Evolutionary conservation across 2,113 vertebrate genomes (phyloP).

Genomic region (Macquaria ambigua): DNA sequence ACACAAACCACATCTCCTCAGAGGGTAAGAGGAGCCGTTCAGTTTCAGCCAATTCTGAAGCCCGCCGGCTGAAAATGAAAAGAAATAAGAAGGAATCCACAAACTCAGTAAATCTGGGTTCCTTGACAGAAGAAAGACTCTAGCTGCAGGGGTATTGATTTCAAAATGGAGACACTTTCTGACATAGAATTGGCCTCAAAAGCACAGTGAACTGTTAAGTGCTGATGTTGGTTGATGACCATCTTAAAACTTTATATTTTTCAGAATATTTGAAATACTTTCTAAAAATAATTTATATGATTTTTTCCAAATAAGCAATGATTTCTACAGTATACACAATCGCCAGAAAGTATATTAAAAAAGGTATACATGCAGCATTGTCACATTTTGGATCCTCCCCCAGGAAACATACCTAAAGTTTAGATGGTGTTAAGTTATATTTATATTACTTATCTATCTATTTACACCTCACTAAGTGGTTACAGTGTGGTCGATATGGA

Average conservation of each 20-base stretch:
- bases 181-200: conserved; percentile 82
- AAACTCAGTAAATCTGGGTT: conserved; percentile 82
- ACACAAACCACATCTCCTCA: conserved; percentile 7
- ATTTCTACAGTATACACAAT: background rate
- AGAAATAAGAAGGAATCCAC: conserved; percentile 80
- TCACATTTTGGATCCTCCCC: background rate
- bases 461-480: background rate
- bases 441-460: background rate
- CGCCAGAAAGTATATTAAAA: background rate
- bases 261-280: background rate
- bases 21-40: conserved; percentile 64
- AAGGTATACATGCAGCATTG: background rate
- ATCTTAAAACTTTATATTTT: background rate
- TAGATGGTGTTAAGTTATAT: background rate
- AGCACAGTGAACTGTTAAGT: background rate
- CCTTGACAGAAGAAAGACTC: conserved; percentile 83
- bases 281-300: background rate
- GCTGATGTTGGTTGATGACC: background rate
- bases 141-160: conserved; percentile 84
- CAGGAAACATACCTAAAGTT: background rate
- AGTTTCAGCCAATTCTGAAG: conserved; percentile 83
- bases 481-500: background rate
- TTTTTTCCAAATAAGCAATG: background rate
- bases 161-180: conserved; percentile 88
- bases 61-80: conserved; percentile 83